These are phyloP conservation scores for Euwallacea fornicatus DNA, from an alignment of 1,140 invertebrate species.

Conservation along the genomic window DNA sequence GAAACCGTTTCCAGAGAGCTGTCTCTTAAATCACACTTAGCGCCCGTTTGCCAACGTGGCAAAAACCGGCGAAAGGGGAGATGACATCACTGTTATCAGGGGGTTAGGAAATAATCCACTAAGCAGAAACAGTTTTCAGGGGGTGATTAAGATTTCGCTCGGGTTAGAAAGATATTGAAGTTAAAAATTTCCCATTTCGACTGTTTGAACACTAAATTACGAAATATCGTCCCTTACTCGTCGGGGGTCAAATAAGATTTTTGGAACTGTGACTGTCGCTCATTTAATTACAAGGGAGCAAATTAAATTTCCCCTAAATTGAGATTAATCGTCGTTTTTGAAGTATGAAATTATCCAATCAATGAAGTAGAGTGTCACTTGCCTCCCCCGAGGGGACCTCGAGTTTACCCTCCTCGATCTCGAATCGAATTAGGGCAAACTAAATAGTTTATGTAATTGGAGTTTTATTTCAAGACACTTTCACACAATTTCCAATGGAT, in stretches of 20 bases:
- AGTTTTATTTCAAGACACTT: slow-evolving; percentile 5
- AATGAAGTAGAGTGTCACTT: slow-evolving; percentile 5
- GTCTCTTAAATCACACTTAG: slow-evolving; percentile 24
- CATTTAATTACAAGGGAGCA: slow-evolving; percentile 30
- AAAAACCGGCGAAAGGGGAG: slow-evolving; percentile 23
- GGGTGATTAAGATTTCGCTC: slow-evolving; percentile 3
- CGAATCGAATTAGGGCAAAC: slow-evolving; percentile 18
- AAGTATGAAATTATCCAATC: slow-evolving; percentile 28
- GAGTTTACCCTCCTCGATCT: slow-evolving; percentile 1
- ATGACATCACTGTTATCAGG: slow-evolving; percentile 22
- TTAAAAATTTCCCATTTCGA: too few species aligned
- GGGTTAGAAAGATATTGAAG: too few species aligned
- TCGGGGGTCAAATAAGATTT: neutral
- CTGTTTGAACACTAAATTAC: too few species aligned
- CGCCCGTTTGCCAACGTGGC: slow-evolving; percentile 18
- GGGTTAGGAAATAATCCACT: slow-evolving; percentile 21
- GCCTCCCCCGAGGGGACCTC: neutral
- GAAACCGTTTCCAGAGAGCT: slow-evolving; percentile 11
- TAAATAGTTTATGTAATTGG: slow-evolving; percentile 12
- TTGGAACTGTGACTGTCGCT: neutral
- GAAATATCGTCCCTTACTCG: too few species aligned
- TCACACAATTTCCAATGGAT: neutral
- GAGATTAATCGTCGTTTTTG: slow-evolving; percentile 34
- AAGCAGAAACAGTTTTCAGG: slow-evolving; percentile 11
- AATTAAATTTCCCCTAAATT: slow-evolving; percentile 35